Base-by-base conservation (phyloP, 1,140 invertebrate genomes). In the Drosophila sp. region DNA sequence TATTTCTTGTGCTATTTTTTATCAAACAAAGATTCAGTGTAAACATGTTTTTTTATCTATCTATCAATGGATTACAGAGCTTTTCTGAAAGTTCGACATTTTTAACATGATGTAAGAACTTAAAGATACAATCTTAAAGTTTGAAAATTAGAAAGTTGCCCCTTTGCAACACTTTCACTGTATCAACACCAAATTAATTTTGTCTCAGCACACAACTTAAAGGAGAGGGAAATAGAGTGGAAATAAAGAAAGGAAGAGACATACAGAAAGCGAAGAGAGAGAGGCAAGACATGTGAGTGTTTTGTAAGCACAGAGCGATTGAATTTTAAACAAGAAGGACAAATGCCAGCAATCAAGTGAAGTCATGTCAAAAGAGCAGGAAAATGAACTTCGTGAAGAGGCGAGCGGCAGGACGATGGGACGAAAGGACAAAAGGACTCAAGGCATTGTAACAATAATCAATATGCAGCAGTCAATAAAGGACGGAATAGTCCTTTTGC, bases 31-130 rank as follows among this genome's bases (percentile, higher is more conserved):
- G n/a, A n/a, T n/a, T n/a, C n/a, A n/a, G n/a, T n/a, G n/a, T n/a
- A n/a, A n/a, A n/a, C n/a, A n/a, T n/a, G n/a, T n/a, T n/a, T n/a
- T n/a, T n/a, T n/a, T n/a, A n/a, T n/a, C n/a, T n/a, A n/a, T n/a
- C n/a, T n/a, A n/a, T n/a, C n/a, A n/a, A n/a, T n/a, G n/a, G n/a
- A n/a, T n/a, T n/a, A n/a, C n/a, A n/a, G n/a, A n/a, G n/a, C n/a
- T n/a, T n/a, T n/a, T n/a, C n/a, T n/a, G n/a, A n/a, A n/a, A n/a
- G n/a, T n/a, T n/a, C n/a, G n/a, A n/a, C n/a, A n/a, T n/a, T n/a
- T n/a, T 29, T 29, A 29, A 29, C 27, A 29, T 29, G 40, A 16
- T 40, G 9, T 59, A 96, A 97, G 71, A 92, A 89, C 78, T 91
- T 75, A 36, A 66, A 72, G 27, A 40, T 72, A 45, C 11, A 18